Percentiles rank a stretch among this genome's conserved stretches.
Conservation (phyloP, 30 jellyfish, hydroid and myxozoan species). For the Aurelia coerulea region DNA sequence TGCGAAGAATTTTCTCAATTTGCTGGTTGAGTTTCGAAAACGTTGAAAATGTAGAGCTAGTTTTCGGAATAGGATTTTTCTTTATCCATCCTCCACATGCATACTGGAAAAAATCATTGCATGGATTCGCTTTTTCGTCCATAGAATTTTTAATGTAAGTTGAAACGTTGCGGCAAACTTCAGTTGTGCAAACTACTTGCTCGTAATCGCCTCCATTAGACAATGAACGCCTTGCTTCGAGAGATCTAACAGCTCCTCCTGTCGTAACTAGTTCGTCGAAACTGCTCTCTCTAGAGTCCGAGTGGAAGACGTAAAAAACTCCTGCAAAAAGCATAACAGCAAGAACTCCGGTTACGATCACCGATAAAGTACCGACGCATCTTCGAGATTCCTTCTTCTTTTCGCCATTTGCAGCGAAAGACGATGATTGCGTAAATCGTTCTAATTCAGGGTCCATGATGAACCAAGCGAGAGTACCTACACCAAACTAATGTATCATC, state of each 20-base stretch:
- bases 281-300: slow-evolving; percentile 85
- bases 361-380: slow-evolving; percentile 71
- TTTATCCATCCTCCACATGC: slow-evolving; percentile 99
- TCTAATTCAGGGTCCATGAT: slow-evolving; percentile 77
- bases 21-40: slow-evolving; percentile 91
- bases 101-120: slow-evolving; percentile 85
- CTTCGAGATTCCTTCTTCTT: slow-evolving; percentile 44
- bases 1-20: slow-evolving; percentile 83
- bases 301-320: slow-evolving; percentile 73
- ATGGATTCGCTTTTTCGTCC: slow-evolving; percentile 81
- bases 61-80: slow-evolving; percentile 91
- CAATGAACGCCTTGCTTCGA: slow-evolving; percentile 23
- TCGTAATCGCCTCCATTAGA: slow-evolving; percentile 45
- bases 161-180: slow-evolving; percentile 68
- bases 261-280: slow-evolving; percentile 94
- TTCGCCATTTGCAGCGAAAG: slow-evolving; percentile 50
- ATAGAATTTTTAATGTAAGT: slow-evolving; percentile 75
- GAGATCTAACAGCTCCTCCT: slow-evolving; percentile 97
- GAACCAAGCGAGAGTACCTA: neutral
- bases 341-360: slow-evolving; percentile 67
- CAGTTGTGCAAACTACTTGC: slow-evolving; percentile 75
- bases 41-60: slow-evolving; percentile 97
- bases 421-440: slow-evolving; percentile 68
- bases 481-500: neutral
- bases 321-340: slow-evolving; percentile 74